These are phyloP conservation scores for Oxygymnocypris stewartii DNA, from an alignment of 2,113 vertebrate species.

Conservation along the genomic window DNA sequence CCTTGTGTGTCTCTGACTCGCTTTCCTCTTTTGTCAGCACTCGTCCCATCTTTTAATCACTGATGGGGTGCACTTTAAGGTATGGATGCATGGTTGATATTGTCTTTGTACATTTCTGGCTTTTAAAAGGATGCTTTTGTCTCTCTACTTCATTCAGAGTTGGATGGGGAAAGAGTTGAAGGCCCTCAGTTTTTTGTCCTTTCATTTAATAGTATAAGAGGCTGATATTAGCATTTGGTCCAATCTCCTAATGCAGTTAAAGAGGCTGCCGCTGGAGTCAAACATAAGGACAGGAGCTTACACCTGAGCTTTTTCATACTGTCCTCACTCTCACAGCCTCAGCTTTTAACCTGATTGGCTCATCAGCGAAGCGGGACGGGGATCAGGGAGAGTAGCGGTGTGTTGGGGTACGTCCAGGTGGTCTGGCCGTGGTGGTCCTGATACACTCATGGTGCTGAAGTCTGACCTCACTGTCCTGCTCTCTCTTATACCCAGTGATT, in stretches of 20 bases:
- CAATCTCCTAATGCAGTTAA: slow-evolving; percentile 50
- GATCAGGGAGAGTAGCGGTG: neutral
- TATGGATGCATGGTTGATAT: neutral
- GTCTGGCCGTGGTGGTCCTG: slow-evolving; percentile 4
- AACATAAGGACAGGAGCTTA: slow-evolving; percentile 17
- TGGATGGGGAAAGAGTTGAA: slow-evolving; percentile 1
- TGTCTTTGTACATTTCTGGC: slow-evolving; percentile 21
- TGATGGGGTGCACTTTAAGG: slow-evolving; percentile 36
- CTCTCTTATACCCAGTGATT: slow-evolving; percentile 80
- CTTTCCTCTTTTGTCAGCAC: slow-evolving; percentile 15
- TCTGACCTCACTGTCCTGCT: slow-evolving; percentile 70
- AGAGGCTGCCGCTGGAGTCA: neutral
- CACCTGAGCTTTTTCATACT: neutral
- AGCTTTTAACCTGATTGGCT: slow-evolving; percentile 65
- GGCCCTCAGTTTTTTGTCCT: slow-evolving; percentile 27
- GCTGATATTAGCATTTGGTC: slow-evolving; percentile 43
- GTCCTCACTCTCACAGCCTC: slow-evolving; percentile 3
- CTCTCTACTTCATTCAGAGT: slow-evolving; percentile 13
- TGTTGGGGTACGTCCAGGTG: slow-evolving; percentile 8
- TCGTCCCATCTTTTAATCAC: slow-evolving; percentile 20
- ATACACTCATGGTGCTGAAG: slow-evolving; percentile 73
- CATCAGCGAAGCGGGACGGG: slow-evolving; percentile 40
- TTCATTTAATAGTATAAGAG: slow-evolving; percentile 39
- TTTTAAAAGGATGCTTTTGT: slow-evolving; percentile 26
- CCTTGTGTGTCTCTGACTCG: slow-evolving; percentile 9